Evolutionary conservation across 2,888 invertebrate genomes (phyloP).

Genomic region (Caenorhabditis sp.): DNA sequence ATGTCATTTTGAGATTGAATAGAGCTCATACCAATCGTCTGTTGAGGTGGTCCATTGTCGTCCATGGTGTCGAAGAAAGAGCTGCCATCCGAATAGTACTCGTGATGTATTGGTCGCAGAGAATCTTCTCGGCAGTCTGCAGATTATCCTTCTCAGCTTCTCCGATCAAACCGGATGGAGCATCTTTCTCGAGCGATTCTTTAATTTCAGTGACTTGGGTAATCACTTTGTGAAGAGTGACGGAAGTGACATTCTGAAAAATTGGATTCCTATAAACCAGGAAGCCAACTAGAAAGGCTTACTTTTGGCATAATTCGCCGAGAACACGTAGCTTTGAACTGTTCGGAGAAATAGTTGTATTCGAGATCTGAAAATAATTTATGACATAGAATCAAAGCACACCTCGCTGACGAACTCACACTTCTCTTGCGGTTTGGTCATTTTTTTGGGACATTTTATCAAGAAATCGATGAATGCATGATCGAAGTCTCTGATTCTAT

Average conservation of each 20-base stretch:
- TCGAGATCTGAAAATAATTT: no score
- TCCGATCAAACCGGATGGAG: neutral
- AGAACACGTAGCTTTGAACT: no score
- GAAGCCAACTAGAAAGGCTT: no score
- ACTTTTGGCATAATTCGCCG: no score
- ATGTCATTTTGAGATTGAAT: neutral
- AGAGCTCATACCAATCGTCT: conserved; percentile 40
- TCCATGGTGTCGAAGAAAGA: conserved; percentile 20
- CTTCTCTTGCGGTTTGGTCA: neutral
- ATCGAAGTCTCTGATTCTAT: conserved; percentile 22
- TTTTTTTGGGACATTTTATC: neutral
- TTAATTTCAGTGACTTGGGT: conserved; percentile 1
- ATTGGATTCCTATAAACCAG: neutral
- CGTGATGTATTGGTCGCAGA: conserved; percentile 22
- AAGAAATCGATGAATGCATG: conserved; percentile 25
- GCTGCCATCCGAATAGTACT: conserved; percentile 25
- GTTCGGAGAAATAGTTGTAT: no score
- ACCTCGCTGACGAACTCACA: conserved; percentile 9
- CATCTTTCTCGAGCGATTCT: neutral
- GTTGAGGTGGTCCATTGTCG: conserved; percentile 23
- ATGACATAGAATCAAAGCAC: no score
- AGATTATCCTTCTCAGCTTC: conserved; percentile 19
- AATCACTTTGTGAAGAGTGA: conserved; percentile 11
- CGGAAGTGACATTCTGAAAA: conserved; percentile 36
- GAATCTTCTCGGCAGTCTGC: neutral